phyloP scores from a whole-genome alignment of 2,888 invertebrate species.

The Suillia variegata region DNA sequence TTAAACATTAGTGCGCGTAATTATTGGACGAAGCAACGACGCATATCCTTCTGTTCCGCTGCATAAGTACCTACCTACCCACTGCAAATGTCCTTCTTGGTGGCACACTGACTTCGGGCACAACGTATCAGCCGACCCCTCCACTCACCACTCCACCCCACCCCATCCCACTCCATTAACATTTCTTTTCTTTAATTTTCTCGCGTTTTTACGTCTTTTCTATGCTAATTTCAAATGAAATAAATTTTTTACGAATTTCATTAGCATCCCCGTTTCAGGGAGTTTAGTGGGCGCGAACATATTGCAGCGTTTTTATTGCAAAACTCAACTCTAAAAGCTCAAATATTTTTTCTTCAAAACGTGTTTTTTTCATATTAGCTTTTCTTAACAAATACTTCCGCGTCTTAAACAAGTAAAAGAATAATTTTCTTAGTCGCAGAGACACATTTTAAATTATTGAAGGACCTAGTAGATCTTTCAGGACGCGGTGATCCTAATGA shows the following conservation, averaged over 20 bases:
- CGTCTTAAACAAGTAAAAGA: too few species aligned
- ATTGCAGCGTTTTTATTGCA: slow-evolving; percentile 5
- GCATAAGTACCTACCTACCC: too few species aligned
- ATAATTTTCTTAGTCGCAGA: too few species aligned
- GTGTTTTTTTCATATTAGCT: too few species aligned
- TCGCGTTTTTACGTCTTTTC: slow-evolving; percentile 27
- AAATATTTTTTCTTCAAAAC: too few species aligned
- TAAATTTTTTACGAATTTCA: slow-evolving; percentile 11
- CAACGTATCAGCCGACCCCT: too few species aligned
- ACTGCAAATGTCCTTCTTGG: background rate
- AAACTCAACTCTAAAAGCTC: background rate
- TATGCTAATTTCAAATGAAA: slow-evolving; percentile 21
- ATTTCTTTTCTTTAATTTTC: slow-evolving; percentile 23
- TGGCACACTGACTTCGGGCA: too few species aligned
- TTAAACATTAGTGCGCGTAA: slow-evolving; percentile 20
- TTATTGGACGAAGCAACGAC: slow-evolving; percentile 17
- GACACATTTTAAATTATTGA: too few species aligned
- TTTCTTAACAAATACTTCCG: too few species aligned
- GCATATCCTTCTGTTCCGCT: background rate
- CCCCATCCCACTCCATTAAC: background rate
- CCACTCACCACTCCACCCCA: too few species aligned
- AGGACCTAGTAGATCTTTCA: too few species aligned
- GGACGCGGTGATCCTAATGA: too few species aligned
- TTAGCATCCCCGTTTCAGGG: background rate
- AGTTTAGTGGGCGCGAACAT: slow-evolving; percentile 25